Base-by-base conservation (phyloP, 2,113 vertebrate species). In the Chaetops frenatus region DNA sequence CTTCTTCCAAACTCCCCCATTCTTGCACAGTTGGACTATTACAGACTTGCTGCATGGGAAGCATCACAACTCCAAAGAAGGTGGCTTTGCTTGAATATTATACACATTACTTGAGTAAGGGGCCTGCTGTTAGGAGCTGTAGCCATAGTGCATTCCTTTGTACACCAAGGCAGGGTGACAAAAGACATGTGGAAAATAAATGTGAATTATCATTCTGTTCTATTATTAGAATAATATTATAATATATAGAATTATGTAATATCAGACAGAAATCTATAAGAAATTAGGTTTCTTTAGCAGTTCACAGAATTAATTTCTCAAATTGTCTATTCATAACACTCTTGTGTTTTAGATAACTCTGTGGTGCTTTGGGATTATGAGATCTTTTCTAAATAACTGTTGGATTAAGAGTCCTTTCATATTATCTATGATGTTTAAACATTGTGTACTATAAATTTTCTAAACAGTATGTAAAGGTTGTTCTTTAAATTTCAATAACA, bases 91-190 rank as follows among this genome's bases (percentile, higher is more conserved):
- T 67, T 87, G 64, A 53, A 56, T 88, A 80, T 73, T 81, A 50
- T 53, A 36, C 4, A 13, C 3, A 11, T 47, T 69, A 51, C 11
- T 25, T 73, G 24, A n/a, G 20, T 38, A 44, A 51, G 3, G 12
- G 27, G 11, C 18, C 23, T 83, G 14, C 42, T 83, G 33, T 16
- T 74, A 35, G 74, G 51, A 20, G 18, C 33, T 0, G 0, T 4
- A 84, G 16, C 10, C 16, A 23, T 38, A 57, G 13, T 19, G n/a
- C 2, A n/a, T 4, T 6, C 2, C 3, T 40, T 62, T 6, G 1
- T 35, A 36, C 23, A 29, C 4, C 12, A 16, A 80, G 16, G 19
- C n/a, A 91, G 18, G 3, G 36, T 66, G 33, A 61, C 4, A 27
- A 54, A 84, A 86, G 9, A 17, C 20, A 81, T 11, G 7, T 29